A percentile compares a stretch with the other conserved stretches of the same genome.
These are phyloP conservation scores for Caenorhabditis sp. DNA, from an alignment of 2,888 invertebrate species.

Conservation along the genomic window DNA sequence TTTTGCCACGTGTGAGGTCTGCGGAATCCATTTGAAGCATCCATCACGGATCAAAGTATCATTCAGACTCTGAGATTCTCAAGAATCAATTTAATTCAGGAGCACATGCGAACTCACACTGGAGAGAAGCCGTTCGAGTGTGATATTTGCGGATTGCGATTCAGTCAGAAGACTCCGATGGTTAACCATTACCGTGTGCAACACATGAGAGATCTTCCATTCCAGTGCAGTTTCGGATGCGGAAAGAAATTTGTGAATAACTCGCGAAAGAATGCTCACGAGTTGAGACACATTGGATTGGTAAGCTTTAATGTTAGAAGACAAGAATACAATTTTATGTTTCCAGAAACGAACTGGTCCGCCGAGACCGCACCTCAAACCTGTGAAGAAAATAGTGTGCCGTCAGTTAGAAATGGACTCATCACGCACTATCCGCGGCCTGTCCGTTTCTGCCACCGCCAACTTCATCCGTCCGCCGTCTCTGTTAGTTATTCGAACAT, in stretches of 20 bases:
- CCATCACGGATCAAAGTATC: slow-evolving; percentile 68
- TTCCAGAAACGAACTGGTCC: slow-evolving; percentile 64
- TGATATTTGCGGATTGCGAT: slow-evolving; percentile 65
- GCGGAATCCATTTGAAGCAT: slow-evolving; percentile 65
- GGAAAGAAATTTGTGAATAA: slow-evolving; percentile 66
- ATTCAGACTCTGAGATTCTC: neutral
- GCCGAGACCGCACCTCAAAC: slow-evolving; percentile 70
- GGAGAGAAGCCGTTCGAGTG: slow-evolving; percentile 72
- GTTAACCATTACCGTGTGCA: slow-evolving; percentile 43
- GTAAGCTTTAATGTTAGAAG: slow-evolving; percentile 22
- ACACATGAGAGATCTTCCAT: slow-evolving; percentile 68
- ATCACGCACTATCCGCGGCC: too few species aligned
- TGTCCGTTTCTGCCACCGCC: slow-evolving; percentile 17
- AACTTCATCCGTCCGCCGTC: slow-evolving; percentile 7
- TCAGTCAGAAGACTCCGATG: slow-evolving; percentile 69
- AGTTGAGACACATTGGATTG: slow-evolving; percentile 63
- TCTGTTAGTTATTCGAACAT: too few species aligned
- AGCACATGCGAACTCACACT: slow-evolving; percentile 74
- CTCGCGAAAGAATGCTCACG: slow-evolving; percentile 69
- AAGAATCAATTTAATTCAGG: slow-evolving; percentile 48
- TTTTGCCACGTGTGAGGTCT: slow-evolving; percentile 63
- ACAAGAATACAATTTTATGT: neutral
- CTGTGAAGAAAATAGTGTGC: slow-evolving; percentile 32
- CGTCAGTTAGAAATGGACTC: too few species aligned
- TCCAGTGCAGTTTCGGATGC: slow-evolving; percentile 64